Evolutionary conservation across 2,888 invertebrate species (phyloP), one percentile per base, ranked within the genome.

Genomic region (Polydesmus complanatus): DNA sequence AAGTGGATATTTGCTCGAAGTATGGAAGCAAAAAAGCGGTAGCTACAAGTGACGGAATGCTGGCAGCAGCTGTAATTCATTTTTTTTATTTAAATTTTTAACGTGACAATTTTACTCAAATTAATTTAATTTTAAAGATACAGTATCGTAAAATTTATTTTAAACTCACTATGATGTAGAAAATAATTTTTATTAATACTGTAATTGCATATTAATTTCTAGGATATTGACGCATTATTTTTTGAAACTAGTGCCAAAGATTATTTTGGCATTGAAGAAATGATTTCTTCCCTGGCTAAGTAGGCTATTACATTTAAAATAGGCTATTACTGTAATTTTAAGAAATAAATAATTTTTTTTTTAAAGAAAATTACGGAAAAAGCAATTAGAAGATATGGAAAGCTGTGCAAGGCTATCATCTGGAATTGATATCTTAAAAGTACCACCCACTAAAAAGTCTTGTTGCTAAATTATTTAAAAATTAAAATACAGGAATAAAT

Each of bases 161-260:
- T 47, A 47, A 18, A 18, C 48, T 18, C 18, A 14, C 48, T 47
- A 18, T 47, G 11, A 14, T 47, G 48, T 14, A 47, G 11, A 18
- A 14, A 14, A 18, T 47, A 14, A 18, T 47, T 47, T 47, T 8
- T 37, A 14, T 37, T 8, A 37, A 37, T 8, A 37, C 5, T 37
- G 37, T 37, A 37, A 37, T 37, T 37, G 8, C 14, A 37, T 14
- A 14, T 55, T 48, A n/a, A n/a, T n/a, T n/a, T n/a, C n/a, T n/a
- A 57, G 57, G 57, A 57, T 48, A 57, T 19, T 14, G 49, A 57
- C 21, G 47, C 48, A 3, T 22, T 57, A 14, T 57, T 57, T 25
- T 57, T 57, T 49, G 57, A 57, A 25, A 57, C 57, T 2, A 57
- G 57, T 57, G 57, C 57, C 3, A 57, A 57, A 57, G 49, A 47